Conservation (phyloP, 2,113 vertebrate genomes). For the Entomyzon cyanotis region DNA sequence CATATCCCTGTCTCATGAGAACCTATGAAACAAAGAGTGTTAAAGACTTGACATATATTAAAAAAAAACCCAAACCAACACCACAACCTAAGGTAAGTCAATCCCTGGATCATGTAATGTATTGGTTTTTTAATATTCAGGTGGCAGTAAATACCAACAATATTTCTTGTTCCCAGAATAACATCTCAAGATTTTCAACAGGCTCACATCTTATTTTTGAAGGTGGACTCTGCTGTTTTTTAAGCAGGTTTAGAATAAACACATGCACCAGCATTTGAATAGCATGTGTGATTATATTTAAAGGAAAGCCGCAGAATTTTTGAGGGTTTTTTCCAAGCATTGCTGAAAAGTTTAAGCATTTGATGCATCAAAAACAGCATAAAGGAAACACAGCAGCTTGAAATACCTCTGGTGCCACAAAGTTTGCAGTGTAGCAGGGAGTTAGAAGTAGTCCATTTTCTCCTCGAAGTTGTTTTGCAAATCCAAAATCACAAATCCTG, state of each 20-base stretch:
- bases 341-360: not conserved
- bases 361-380: not conserved
- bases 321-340: not conserved
- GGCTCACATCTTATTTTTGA: not conserved
- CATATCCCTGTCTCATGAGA: constrained; percentile 88
- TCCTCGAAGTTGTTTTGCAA: constrained; percentile 94
- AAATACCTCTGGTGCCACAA: constrained; percentile 95
- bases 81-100: not conserved
- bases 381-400: not conserved
- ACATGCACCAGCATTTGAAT: not conserved
- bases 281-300: not conserved
- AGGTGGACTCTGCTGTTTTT: not conserved
- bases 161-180: not conserved
- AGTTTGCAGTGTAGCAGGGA: constrained; percentile 97
- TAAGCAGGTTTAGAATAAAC: not conserved
- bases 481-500: constrained; percentile 96
- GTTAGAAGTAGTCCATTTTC: constrained; percentile 95
- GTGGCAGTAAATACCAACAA: not conserved
- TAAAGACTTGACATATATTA: not conserved
- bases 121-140: not conserved
- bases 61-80: not conserved
- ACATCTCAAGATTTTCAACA: not conserved
- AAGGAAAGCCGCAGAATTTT: not conserved
- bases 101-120: not conserved
- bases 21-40: constrained; percentile 73